Evolutionary conservation across 2,113 vertebrate genomes (phyloP), one percentile per base, ranked within the genome.

Genomic region (Rhinoderma darwinii): DNA sequence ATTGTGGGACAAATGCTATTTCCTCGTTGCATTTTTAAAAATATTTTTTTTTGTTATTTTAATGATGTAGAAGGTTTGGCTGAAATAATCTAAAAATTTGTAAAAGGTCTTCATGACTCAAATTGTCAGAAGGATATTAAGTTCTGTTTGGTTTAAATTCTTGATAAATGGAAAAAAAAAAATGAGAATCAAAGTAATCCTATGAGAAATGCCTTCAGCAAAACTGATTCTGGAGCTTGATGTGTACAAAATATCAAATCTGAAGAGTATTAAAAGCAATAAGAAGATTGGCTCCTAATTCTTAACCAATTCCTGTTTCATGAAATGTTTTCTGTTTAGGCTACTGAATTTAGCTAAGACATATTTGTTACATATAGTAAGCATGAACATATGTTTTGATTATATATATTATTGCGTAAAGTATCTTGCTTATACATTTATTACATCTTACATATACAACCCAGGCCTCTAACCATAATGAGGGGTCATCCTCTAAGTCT

Each of bases 1-100:
- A 87, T 74, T 75, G 68, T 81, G 86, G 86, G 86, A 74, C 51
- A 82, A 59, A 41, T 59, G 61, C 54, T 54, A 59, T 87, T 82
- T 82, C 15, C 79, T 44, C 22, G 50, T 47, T 82, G 66, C 51
- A 82, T 82, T 75, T 86, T 50, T 15, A 72, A 43, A 68, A 66
- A 50, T 66, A 70, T 22, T 37, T 41, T 54, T 82, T 81, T 47
- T 47, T 70, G 3, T 66, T 82, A 47, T 84, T 84, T 73, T 56
- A 73, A n/a, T 66, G 25, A 41, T 66, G 18, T 56, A 54, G 22
- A 3, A 30, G 68, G 30, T 50, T 79, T 30, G 37, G 32, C 11
- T 27, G 30, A 80, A 80, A 56, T 20, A 79, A 22, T 70, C 10
- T 43, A 39, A 43, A 76, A n/a, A 8, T 25, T 63, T 63, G 17